Percentiles rank a stretch among this genome's conserved stretches.
Evolutionary conservation across 2,888 invertebrate genomes (phyloP).

Genomic region (Chalcis sispes): DNA sequence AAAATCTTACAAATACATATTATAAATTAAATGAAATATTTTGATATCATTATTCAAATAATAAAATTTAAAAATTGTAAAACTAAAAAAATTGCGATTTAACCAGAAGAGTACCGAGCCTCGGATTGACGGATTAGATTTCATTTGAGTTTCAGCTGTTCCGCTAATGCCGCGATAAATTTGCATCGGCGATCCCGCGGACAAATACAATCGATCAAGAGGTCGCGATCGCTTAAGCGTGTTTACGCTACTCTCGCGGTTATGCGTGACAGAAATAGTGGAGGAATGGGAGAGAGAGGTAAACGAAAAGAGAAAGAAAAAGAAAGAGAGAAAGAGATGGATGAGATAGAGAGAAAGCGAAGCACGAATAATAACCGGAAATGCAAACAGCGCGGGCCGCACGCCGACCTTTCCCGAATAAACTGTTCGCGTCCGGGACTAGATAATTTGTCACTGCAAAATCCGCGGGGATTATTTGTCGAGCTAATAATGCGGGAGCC

Average conservation of each 20-base stretch:
- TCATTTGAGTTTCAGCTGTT: slow-evolving; percentile 22
- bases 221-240: slow-evolving; percentile 12
- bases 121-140: neutral
- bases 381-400: slow-evolving; percentile 63
- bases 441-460: slow-evolving; percentile 73
- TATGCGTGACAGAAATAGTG: no score
- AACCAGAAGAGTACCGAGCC: no score
- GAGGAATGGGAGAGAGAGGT: no score
- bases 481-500: slow-evolving; percentile 72
- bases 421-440: slow-evolving; percentile 66
- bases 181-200: slow-evolving; percentile 33
- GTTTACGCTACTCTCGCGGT: neutral
- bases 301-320: no score
- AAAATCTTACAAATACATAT: no score
- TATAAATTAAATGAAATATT: no score
- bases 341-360: no score
- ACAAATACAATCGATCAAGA: slow-evolving; percentile 57
- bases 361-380: slow-evolving; percentile 50
- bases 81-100: no score
- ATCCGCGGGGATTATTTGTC: slow-evolving; percentile 73
- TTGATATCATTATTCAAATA: no score
- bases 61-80: no score
- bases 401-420: slow-evolving; percentile 67
- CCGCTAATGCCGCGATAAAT: slow-evolving; percentile 39
- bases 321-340: slow-evolving; percentile 2